Evolutionary conservation across 1,140 invertebrate genomes (phyloP).

Genomic region (Mycetomoellerius zeteki): DNA sequence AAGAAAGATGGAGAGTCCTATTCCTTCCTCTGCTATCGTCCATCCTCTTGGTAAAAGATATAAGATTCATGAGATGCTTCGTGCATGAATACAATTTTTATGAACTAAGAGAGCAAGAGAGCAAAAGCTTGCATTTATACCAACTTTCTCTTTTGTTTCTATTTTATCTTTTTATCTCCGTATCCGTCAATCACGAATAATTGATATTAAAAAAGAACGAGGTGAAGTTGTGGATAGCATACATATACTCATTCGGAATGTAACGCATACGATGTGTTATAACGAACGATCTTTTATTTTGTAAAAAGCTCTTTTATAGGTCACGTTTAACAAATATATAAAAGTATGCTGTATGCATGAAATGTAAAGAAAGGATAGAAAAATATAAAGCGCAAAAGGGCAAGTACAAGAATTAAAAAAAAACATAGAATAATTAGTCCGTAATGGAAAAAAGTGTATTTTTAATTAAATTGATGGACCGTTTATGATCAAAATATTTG

Average conservation of each 20-base stretch:
- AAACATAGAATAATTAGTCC: not conserved
- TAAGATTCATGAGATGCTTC: constrained; percentile 74
- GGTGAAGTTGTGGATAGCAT: not conserved
- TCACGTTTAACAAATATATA: not conserved
- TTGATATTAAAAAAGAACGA: constrained; percentile 57
- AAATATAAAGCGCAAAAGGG: not conserved
- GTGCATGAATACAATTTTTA: constrained; percentile 75
- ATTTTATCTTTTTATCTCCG: constrained; percentile 56
- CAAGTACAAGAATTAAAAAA: not conserved
- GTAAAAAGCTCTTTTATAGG: not conserved
- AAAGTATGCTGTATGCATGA: not conserved
- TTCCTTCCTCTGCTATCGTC: constrained; percentile 15
- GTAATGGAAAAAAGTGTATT: not conserved
- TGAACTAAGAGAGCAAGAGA: constrained; percentile 56
- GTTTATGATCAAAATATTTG: not conserved
- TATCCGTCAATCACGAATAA: constrained; percentile 74
- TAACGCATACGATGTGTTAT: constrained; percentile 1
- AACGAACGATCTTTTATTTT: not conserved
- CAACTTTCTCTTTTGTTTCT: constrained; percentile 55
- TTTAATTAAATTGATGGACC: not conserved
- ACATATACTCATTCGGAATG: not conserved
- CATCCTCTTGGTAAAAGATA: constrained; percentile 61
- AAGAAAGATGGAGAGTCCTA: not conserved
- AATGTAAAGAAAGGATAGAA: not conserved
- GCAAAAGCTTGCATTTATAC: constrained; percentile 71